phyloP scores from a whole-genome alignment of 2,888 invertebrate species.

The Aelia acuminata region DNA sequence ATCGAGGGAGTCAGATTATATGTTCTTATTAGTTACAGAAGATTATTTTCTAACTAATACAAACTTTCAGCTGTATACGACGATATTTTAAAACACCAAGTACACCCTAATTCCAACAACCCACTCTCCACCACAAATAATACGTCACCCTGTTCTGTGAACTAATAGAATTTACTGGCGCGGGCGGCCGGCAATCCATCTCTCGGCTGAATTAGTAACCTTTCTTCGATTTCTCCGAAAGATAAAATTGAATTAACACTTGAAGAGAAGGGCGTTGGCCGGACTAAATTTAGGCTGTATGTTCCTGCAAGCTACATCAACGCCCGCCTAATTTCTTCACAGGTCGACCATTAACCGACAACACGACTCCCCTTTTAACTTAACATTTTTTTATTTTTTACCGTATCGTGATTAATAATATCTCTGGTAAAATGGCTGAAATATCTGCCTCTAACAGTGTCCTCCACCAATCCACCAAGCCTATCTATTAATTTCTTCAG shows the following conservation, averaged over 20 bases:
- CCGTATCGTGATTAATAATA: not conserved
- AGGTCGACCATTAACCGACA: not conserved
- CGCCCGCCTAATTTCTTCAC: not conserved
- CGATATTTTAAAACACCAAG: not conserved
- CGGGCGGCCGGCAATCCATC: not conserved
- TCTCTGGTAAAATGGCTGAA: not conserved
- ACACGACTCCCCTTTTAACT: conserved; percentile 7
- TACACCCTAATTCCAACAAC: not conserved
- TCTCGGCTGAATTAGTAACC: not conserved
- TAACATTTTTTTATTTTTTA: not conserved
- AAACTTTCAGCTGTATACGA: not conserved
- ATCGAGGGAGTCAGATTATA: too few relatives aligned
- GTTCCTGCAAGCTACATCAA: not conserved
- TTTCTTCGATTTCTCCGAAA: not conserved
- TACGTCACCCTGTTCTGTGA: not conserved
- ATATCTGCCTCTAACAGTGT: not conserved
- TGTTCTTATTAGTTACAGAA: too few relatives aligned
- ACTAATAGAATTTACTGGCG: not conserved
- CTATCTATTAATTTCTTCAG: not conserved
- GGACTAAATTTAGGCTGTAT: not conserved
- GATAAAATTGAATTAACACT: conserved; percentile 31
- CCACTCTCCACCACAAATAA: not conserved
- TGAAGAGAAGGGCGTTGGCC: not conserved
- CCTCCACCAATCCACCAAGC: not conserved
- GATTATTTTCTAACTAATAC: not conserved